Evolutionary conservation across 2,888 invertebrate species (phyloP).

Genomic region (Trichogramma evanescens): DNA sequence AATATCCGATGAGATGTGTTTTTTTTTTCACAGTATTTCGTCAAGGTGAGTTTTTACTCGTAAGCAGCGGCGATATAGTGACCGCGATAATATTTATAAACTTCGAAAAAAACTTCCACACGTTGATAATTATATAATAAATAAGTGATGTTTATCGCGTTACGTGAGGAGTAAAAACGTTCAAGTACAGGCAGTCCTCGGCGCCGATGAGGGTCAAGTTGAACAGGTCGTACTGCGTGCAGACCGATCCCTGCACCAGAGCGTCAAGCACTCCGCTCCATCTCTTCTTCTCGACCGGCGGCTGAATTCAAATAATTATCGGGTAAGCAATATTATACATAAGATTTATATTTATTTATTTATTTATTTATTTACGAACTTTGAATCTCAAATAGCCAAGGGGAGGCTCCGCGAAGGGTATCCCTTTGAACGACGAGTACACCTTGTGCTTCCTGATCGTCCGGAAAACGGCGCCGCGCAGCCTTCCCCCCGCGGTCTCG

Average conservation of each 20-base stretch:
- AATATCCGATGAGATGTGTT: too few species aligned
- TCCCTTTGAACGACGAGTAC: conserved; percentile 31
- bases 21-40: too few species aligned
- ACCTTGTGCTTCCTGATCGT: not conserved
- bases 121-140: not conserved
- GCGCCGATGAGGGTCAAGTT: conserved; percentile 21
- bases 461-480: too few species aligned
- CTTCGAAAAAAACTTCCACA: too few species aligned
- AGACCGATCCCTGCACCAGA: conserved; percentile 20
- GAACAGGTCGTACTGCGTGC: conserved; percentile 23
- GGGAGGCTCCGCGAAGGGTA: conserved; percentile 32
- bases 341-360: too few species aligned
- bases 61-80: not conserved
- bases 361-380: conserved; percentile 18
- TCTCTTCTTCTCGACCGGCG: conserved; percentile 18
- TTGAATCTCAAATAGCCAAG: conserved; percentile 30
- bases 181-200: conserved; percentile 33
- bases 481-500: too few species aligned
- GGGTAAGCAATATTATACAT: too few species aligned
- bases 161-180: conserved; percentile 32
- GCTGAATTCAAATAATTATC: not conserved
- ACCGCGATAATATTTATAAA: not conserved
- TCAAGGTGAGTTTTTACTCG: too few species aligned
- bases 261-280: conserved; percentile 26
- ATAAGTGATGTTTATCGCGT: not conserved